Evolutionary conservation across 2,113 vertebrate genomes (phyloP), one percentile per base, ranked within the genome.

Genomic region (Brachyhypopomus gauderio): DNA sequence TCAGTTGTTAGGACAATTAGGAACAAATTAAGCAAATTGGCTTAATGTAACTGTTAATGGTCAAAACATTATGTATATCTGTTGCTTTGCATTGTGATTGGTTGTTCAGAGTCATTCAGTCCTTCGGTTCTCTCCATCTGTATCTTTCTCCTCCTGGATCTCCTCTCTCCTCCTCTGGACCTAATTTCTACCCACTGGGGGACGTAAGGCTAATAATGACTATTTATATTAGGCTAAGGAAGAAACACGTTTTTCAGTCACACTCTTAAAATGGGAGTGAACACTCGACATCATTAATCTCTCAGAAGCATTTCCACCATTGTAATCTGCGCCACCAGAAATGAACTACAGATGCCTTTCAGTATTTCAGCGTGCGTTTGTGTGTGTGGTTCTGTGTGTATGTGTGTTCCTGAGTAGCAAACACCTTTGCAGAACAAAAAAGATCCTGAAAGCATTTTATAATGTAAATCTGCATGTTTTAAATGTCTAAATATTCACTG

Each of bases 251-350:
- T 79, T 48, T 72, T 7, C 23, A 60, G 36, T 59, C 27, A 56
- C 4, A 38, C 17, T 72, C 22, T 69, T 38, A 48, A 69, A 72
- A 27, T 45, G 58, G 67, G 27, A 19, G 36, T 52, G 36, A 36
- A 72, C 78, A 17, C 22, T 72, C 78, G 45, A 72, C 67, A 48
- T 79, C 56, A 72, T 79, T 48, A 79, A 55, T 79, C 78, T 62
- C 23, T 64, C 0, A 17, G 59, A 64, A 36, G 69, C 78, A 62
- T 48, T 79, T 79, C 78, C 71, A 67, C 55, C 77, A 62, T 23
- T 55, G 45, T 69, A 79, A 69, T 34, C 34, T 59, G 23, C 22
- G 1, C 17, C 34, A 3, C 55, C 36, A 4, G 22, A 72, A 79
- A 79, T 45, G 55, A 55, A 27, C 60, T 79, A 62, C 67, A 60